phyloP scores from a whole-genome alignment of 2,113 vertebrate species.

The Irena cyanogastra region DNA sequence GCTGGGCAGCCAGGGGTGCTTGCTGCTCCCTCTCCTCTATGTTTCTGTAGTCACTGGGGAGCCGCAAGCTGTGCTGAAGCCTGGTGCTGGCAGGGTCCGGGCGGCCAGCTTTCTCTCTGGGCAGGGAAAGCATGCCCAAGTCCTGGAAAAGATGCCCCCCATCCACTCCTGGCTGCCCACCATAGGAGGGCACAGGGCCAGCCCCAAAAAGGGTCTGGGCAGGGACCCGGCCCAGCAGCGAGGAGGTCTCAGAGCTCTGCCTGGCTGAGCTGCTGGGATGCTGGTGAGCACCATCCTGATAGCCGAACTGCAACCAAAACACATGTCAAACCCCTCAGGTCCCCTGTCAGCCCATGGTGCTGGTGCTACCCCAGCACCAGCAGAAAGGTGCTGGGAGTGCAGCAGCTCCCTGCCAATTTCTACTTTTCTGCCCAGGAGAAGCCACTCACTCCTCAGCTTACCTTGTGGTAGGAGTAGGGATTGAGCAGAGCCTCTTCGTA shows the following conservation, averaged over 20 bases:
- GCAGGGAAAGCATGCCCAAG: constrained; percentile 78
- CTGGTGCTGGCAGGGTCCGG: constrained; percentile 43
- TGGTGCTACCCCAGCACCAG: neutral
- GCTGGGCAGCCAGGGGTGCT: neutral
- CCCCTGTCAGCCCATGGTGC: neutral
- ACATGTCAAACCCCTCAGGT: neutral
- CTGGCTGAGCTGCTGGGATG: constrained; percentile 20
- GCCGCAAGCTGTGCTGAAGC: constrained; percentile 68
- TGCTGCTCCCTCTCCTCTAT: neutral
- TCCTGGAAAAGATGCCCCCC: constrained; percentile 86
- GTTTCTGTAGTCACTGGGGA: constrained; percentile 35
- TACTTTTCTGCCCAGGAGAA: neutral
- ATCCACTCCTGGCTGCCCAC: constrained; percentile 73
- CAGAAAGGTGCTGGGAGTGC: neutral
- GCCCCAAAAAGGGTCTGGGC: constrained; percentile 60
- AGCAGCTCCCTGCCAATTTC: neutral
- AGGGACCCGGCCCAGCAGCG: constrained; percentile 60
- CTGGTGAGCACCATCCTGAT: constrained; percentile 74
- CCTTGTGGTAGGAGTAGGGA: constrained; percentile 87
- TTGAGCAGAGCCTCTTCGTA: constrained; percentile 81
- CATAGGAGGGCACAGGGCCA: constrained; percentile 72
- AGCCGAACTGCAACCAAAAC: constrained; percentile 76
- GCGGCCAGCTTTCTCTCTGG: constrained; percentile 74
- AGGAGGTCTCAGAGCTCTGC: constrained; percentile 42
- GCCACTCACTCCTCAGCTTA: neutral